Evolutionary conservation across 2,797 vertebrate species (phyloP).

Genomic region (Neosalanx taihuensis): DNA sequence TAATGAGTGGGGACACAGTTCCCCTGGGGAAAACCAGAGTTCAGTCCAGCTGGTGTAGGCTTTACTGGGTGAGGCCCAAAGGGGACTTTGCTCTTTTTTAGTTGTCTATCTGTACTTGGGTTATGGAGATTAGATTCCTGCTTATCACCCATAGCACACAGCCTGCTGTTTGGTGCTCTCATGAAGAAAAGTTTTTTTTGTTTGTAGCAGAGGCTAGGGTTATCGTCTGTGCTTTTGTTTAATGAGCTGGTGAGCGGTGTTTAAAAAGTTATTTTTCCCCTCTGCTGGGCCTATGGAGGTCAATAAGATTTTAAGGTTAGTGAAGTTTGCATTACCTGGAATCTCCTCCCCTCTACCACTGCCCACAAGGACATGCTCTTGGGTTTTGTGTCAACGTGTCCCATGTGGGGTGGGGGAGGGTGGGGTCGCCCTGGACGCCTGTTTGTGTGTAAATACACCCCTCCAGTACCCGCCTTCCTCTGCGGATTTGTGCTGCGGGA

Average conservation of each 20-base stretch:
- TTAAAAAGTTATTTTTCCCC: background rate
- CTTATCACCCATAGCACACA: slow-evolving; percentile 33
- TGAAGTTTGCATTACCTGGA: slow-evolving; percentile 20
- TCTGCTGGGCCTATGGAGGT: background rate
- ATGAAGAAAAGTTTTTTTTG: background rate
- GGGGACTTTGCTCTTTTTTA: slow-evolving; percentile 44
- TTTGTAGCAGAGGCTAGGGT: background rate
- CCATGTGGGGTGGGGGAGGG: background rate
- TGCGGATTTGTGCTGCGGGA: slow-evolving; percentile 34
- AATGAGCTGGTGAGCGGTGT: too few species aligned
- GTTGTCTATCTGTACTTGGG: slow-evolving; percentile 34
- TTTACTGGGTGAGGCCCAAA: background rate
- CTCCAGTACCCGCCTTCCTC: slow-evolving; percentile 14
- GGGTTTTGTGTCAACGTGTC: slow-evolving; percentile 17
- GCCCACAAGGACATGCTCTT: slow-evolving; percentile 18
- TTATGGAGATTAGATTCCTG: slow-evolving; percentile 53
- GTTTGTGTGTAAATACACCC: slow-evolving; percentile 63
- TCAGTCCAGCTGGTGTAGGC: background rate
- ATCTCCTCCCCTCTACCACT: slow-evolving; percentile 4
- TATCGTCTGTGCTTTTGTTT: too few species aligned
- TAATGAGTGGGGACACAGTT: background rate
- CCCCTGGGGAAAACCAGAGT: background rate
- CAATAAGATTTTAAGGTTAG: background rate
- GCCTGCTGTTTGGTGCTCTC: background rate
- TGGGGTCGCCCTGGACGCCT: slow-evolving; percentile 19